A percentile compares a stretch with the other conserved stretches of the same genome.
Evolutionary conservation across 1,140 invertebrate species (phyloP).

Genomic region (Venturia canescens): DNA sequence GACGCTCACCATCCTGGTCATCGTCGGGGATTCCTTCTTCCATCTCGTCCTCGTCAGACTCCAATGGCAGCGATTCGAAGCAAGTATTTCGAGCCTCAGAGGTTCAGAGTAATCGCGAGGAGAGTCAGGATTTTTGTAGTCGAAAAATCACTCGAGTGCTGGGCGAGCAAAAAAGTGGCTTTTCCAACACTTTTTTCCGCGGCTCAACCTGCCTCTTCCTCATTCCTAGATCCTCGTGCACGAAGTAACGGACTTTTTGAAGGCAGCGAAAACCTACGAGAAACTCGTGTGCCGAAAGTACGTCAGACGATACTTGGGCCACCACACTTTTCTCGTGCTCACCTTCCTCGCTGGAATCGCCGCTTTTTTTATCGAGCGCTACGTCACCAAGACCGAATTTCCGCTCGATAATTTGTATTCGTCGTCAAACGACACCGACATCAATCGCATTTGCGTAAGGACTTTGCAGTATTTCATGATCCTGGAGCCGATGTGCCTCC

Average conservation of each 20-base stretch:
- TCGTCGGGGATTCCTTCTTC: neutral
- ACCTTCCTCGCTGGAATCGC: conserved; percentile 32
- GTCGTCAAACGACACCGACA: neutral
- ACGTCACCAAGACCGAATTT: conserved; percentile 10
- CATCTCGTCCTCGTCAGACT: neutral
- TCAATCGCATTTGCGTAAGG: conserved; percentile 34
- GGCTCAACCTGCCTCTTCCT: no score
- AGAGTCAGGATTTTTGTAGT: no score
- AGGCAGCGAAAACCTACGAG: conserved; percentile 5
- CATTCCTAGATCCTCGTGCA: conserved; percentile 26
- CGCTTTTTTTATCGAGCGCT: conserved; percentile 35
- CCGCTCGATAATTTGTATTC: conserved; percentile 31
- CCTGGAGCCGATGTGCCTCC: conserved; percentile 22
- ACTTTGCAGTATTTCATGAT: conserved; percentile 25
- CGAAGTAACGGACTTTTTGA: conserved; percentile 25
- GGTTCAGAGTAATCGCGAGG: no score
- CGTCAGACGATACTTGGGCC: conserved; percentile 37
- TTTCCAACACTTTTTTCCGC: no score
- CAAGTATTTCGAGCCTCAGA: neutral
- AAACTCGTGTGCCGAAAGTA: conserved; percentile 23
- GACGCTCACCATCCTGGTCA: neutral
- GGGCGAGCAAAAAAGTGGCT: no score
- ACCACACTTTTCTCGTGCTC: conserved; percentile 27
- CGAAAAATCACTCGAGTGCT: no score
- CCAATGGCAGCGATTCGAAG: conserved; percentile 19